A percentile compares a stretch with the other conserved stretches of the same genome.
These are phyloP conservation scores for Cryptomyrus ogoouensis DNA, from an alignment of 2,113 vertebrate genomes.

Conservation along the genomic window DNA sequence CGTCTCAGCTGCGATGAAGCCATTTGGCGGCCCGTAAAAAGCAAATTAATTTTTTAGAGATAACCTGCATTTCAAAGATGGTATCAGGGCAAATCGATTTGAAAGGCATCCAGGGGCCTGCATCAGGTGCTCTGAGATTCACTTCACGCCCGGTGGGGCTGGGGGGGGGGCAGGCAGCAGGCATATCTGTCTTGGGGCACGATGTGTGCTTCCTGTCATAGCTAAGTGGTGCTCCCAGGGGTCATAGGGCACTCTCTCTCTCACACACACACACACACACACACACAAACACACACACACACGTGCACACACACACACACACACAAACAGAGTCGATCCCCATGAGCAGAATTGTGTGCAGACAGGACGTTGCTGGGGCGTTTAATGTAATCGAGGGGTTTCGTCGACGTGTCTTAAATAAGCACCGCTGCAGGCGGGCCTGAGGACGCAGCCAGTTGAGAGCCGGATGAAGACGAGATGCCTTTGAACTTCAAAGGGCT, in stretches of 20 bases:
- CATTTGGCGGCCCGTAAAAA: conserved; percentile 14
- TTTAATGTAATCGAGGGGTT: background rate
- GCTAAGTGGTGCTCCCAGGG: background rate
- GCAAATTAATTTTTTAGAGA: conserved; percentile 24
- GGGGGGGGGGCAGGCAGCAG: background rate
- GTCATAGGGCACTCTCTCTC: background rate
- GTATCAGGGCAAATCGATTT: conserved; percentile 32
- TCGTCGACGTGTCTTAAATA: background rate
- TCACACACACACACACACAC: background rate
- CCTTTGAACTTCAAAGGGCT: conserved; percentile 17
- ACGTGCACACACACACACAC: background rate
- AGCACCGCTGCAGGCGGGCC: background rate
- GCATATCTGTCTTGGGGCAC: background rate
- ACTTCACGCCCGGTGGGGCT: background rate
- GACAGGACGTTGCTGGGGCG: background rate
- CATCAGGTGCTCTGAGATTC: conserved; percentile 12
- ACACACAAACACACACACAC: background rate
- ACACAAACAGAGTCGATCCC: background rate
- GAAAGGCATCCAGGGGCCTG: conserved; percentile 1
- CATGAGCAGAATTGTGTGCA: background rate
- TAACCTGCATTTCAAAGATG: conserved; percentile 25
- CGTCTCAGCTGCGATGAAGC: background rate
- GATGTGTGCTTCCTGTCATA: background rate
- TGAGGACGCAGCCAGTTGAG: background rate
- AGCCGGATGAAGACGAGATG: background rate